These are phyloP conservation scores for Daboia siamensis DNA, from an alignment of 2,113 vertebrate species.

Conservation along the genomic window DNA sequence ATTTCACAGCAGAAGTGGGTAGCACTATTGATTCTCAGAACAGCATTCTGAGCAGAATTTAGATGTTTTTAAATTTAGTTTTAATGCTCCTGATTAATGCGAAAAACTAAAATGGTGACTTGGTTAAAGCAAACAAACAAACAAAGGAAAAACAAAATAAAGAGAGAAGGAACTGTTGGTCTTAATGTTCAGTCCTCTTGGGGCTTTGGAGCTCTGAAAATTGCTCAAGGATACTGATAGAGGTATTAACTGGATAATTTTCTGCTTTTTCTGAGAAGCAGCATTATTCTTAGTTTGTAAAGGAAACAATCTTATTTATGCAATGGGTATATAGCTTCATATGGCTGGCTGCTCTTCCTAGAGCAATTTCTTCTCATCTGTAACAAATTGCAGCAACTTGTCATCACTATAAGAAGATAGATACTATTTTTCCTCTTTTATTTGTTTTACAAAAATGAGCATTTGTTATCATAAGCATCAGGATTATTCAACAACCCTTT, in stretches of 20 bases:
- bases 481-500: neutral
- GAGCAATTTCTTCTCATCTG: neutral
- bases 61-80: neutral
- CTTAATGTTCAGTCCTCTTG: neutral
- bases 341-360: neutral
- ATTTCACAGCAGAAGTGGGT: neutral
- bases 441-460: neutral
- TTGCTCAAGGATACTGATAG: neutral
- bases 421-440: neutral
- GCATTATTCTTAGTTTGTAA: neutral
- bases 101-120: neutral
- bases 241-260: neutral
- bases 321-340: neutral
- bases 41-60: neutral
- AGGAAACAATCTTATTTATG: neutral
- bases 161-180: neutral
- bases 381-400: neutral
- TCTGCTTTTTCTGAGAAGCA: neutral
- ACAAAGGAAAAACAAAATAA: neutral
- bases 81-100: neutral
- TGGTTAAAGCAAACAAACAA: neutral
- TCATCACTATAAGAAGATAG: neutral
- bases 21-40: neutral
- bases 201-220: neutral
- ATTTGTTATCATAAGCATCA: neutral